These are phyloP conservation scores for Drosophila mayri DNA, from an alignment of 1,140 invertebrate genomes.

Conservation along the genomic window DNA sequence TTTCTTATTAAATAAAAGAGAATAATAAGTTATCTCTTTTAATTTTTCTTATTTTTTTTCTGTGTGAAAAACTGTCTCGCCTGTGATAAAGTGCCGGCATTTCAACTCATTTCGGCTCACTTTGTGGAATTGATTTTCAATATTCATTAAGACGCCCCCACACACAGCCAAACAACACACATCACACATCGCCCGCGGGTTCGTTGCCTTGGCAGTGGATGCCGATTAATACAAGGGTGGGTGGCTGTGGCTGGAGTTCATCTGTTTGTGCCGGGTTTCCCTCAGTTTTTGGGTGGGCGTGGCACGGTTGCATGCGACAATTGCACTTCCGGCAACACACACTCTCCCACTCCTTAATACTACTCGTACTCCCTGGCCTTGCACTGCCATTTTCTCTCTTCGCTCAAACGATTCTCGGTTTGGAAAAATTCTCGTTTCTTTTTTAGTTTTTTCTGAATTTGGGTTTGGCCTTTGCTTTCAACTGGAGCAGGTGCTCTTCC, in stretches of 20 bases:
- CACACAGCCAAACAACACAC: conserved; percentile 27
- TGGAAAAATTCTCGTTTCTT: conserved; percentile 4
- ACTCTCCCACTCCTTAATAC: conserved; percentile 36
- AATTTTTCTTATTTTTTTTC: neutral
- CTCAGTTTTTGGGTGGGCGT: conserved; percentile 58
- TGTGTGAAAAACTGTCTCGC: conserved; percentile 54
- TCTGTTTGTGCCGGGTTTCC: conserved; percentile 23
- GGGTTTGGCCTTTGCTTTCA: conserved; percentile 13
- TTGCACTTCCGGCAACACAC: conserved; percentile 74
- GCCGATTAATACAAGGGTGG: conserved; percentile 19
- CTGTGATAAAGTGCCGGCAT: conserved; percentile 57
- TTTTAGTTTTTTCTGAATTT: conserved; percentile 14
- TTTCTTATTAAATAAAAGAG: neutral
- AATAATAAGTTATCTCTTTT: neutral
- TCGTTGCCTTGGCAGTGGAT: conserved; percentile 35
- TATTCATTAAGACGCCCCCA: conserved; percentile 63
- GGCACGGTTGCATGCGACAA: conserved; percentile 64
- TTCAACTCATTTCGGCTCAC: conserved; percentile 40
- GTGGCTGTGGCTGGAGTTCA: conserved; percentile 18
- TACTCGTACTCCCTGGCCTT: conserved; percentile 3
- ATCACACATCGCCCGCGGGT: conserved; percentile 6
- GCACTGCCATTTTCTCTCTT: conserved; percentile 14
- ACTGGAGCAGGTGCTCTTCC: conserved; percentile 61
- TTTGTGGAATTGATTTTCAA: conserved; percentile 74
- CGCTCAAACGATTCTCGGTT: conserved; percentile 12